Percentiles rank a stretch among this genome's conserved stretches.
Conservation (phyloP, 1,140 invertebrate species). For the Uloborus diversus region DNA sequence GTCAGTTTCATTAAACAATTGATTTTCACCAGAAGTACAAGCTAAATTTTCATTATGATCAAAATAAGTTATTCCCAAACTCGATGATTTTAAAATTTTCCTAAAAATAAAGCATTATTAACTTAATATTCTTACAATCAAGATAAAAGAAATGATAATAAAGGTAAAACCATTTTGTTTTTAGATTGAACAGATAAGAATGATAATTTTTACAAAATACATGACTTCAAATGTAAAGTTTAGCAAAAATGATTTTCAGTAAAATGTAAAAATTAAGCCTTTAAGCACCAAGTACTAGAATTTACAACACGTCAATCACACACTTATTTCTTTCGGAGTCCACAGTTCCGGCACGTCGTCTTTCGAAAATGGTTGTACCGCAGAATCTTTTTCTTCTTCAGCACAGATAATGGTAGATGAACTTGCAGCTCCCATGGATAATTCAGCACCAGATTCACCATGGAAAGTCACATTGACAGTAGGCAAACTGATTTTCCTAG, state of each 20-base stretch:
- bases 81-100: too few species aligned
- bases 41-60: too few species aligned
- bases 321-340: conserved; percentile 41
- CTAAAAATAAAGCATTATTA: too few species aligned
- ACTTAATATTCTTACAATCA: background rate
- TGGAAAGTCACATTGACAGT: conserved; percentile 56
- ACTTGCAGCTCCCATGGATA: conserved; percentile 50
- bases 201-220: background rate
- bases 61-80: too few species aligned
- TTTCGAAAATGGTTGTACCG: conserved; percentile 23
- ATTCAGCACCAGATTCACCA: conserved; percentile 28
- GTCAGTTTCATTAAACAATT: too few species aligned
- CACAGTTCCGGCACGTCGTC: conserved; percentile 36
- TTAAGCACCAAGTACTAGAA: background rate
- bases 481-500: conserved; percentile 59
- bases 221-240: background rate
- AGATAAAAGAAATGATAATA: background rate
- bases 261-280: background rate
- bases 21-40: too few species aligned
- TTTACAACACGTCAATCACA: background rate
- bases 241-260: background rate
- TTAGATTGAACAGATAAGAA: background rate
- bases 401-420: conserved; percentile 55
- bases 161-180: background rate
- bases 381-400: conserved; percentile 50